Conservation (phyloP, 2,113 vertebrate species). For the Scatophagus argus region DNA sequence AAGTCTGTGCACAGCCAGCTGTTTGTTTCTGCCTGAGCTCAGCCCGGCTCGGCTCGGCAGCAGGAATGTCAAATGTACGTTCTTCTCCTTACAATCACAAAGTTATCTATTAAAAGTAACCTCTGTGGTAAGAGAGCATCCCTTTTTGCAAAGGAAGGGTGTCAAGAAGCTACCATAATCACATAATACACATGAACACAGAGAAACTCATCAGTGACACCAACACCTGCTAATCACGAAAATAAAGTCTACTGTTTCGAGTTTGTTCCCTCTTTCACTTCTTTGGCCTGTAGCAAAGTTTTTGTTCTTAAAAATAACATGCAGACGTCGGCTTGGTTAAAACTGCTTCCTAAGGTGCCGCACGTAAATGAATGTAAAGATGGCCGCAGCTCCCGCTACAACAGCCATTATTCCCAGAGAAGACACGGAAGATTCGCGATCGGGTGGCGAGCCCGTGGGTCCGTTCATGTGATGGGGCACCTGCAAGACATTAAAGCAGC, state of each 20-base stretch:
- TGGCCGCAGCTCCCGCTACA: constrained; percentile 33
- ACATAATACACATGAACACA: constrained; percentile 26
- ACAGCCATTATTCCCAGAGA: constrained; percentile 43
- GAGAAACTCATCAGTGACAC: constrained; percentile 45
- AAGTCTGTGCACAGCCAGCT: background rate
- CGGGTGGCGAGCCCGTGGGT: constrained; percentile 47
- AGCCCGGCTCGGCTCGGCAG: constrained; percentile 50
- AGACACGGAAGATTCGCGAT: constrained; percentile 38
- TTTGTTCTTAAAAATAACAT: constrained; percentile 63
- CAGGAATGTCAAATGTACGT: constrained; percentile 35
- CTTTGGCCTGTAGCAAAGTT: constrained; percentile 73
- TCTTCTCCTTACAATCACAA: constrained; percentile 14
- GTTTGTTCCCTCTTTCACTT: constrained; percentile 47
- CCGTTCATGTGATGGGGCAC: constrained; percentile 59
- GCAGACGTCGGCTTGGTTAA: constrained; percentile 44
- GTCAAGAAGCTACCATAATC: constrained; percentile 62
- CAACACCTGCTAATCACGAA: constrained; percentile 39
- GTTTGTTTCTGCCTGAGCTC: constrained; percentile 37
- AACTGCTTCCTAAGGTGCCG: constrained; percentile 50
- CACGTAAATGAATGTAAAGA: constrained; percentile 59
- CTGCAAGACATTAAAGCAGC: constrained; percentile 62
- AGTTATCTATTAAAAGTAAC: constrained; percentile 13
- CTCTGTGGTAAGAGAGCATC: constrained; percentile 30
- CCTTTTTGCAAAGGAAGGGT: constrained; percentile 30
- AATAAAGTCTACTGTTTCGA: constrained; percentile 45